A percentile compares a stretch with the other conserved stretches of the same genome.
These are phyloP conservation scores for Thamnaconus septentrionalis DNA, from an alignment of 2,113 vertebrate species.

Conservation along the genomic window DNA sequence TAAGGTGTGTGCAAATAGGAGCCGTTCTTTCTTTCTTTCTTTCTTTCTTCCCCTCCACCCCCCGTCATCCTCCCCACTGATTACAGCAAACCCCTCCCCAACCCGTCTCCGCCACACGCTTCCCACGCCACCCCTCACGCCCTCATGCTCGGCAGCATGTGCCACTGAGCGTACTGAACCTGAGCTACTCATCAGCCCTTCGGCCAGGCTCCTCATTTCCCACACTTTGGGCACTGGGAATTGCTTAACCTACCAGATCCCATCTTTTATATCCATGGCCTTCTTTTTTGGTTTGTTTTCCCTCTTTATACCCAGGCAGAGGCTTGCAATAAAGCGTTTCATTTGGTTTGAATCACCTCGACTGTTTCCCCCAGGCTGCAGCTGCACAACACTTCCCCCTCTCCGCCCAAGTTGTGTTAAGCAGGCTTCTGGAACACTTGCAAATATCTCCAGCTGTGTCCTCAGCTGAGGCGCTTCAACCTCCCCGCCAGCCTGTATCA, in stretches of 20 bases:
- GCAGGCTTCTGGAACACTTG: slow-evolving; percentile 50
- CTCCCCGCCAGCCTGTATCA: slow-evolving; percentile 10
- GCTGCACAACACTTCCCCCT: slow-evolving; percentile 36
- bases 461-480: slow-evolving; percentile 12
- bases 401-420: slow-evolving; percentile 38
- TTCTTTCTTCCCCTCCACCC: slow-evolving; percentile 55
- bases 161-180: slow-evolving; percentile 67
- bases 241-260: slow-evolving; percentile 47
- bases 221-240: slow-evolving; percentile 33
- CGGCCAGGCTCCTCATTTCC: slow-evolving; percentile 59
- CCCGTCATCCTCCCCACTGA: slow-evolving; percentile 6
- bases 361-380: slow-evolving; percentile 33
- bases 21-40: slow-evolving; percentile 56
- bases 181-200: slow-evolving; percentile 62
- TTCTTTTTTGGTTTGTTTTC: slow-evolving; percentile 41
- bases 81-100: background rate
- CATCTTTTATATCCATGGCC: slow-evolving; percentile 29
- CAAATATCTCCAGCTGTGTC: slow-evolving; percentile 45
- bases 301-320: background rate
- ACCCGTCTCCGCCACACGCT: slow-evolving; percentile 39
- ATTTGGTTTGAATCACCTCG: slow-evolving; percentile 44
- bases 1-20: slow-evolving; percentile 91
- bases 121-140: slow-evolving; percentile 39
- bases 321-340: background rate
- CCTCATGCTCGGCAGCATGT: slow-evolving; percentile 69